Evolutionary conservation across 2,888 invertebrate species (phyloP).

Genomic region (Magallana nippona): DNA sequence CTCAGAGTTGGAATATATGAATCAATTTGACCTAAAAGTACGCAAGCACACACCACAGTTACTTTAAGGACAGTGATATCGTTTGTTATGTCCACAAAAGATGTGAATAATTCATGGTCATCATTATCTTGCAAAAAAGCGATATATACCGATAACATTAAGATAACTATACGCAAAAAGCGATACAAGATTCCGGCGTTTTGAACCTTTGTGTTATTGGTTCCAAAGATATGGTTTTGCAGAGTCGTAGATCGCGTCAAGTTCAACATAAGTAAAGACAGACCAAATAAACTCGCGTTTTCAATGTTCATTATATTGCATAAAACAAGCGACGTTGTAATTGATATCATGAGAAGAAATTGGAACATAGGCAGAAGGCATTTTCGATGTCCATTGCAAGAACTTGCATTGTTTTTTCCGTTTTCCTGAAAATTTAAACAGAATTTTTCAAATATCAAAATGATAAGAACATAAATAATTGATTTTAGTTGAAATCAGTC

Average conservation of each 20-base stretch:
- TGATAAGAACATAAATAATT: too few relatives aligned
- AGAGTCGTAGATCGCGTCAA: background rate
- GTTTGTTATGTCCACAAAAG: background rate
- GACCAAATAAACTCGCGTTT: background rate
- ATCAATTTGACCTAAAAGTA: background rate
- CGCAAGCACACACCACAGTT: background rate
- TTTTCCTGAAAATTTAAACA: too few relatives aligned
- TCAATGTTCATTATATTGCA: background rate
- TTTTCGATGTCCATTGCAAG: background rate
- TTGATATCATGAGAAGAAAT: background rate
- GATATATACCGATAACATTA: background rate
- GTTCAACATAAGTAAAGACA: background rate
- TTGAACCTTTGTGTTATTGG: background rate
- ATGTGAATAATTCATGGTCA: too few relatives aligned
- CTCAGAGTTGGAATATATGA: background rate
- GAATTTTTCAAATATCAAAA: too few relatives aligned
- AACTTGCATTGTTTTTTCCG: too few relatives aligned
- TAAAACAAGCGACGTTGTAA: background rate
- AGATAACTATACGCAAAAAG: background rate
- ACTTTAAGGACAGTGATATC: background rate
- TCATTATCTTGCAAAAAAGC: background rate
- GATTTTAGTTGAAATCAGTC: too few relatives aligned
- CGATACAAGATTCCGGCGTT: constrained; percentile 12
- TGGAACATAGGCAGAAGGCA: background rate
- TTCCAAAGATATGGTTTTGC: constrained; percentile 8